Evolutionary conservation across 2,113 vertebrate genomes (phyloP).

Genomic region (Takifugu bimaculatus): DNA sequence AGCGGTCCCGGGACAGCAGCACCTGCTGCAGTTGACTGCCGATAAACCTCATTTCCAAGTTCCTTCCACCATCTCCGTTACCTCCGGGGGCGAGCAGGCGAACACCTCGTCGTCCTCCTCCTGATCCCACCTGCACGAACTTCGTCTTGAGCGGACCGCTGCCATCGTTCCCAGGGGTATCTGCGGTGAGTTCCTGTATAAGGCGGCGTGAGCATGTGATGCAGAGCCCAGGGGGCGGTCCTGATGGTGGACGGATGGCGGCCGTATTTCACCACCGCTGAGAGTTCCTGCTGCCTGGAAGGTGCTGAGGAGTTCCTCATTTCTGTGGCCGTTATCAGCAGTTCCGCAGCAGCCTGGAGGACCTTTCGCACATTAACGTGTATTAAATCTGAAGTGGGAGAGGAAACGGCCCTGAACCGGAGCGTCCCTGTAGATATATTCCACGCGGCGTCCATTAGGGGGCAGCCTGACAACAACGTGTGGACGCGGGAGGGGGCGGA

Average conservation of each 20-base stretch:
- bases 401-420: no score
- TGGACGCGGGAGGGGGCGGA: constrained; percentile 13
- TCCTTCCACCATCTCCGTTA: constrained; percentile 10
- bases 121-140: neutral
- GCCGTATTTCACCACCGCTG: no score
- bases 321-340: no score
- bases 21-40: neutral
- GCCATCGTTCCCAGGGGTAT: neutral
- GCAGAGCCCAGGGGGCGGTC: constrained; percentile 42
- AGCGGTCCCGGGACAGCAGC: constrained; percentile 1
- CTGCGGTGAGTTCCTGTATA: constrained; percentile 4
- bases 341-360: no score
- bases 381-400: no score
- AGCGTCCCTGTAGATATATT: no score
- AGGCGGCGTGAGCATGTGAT: constrained; percentile 24
- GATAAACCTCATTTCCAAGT: no score
- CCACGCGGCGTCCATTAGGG: constrained; percentile 36
- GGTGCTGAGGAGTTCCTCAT: no score
- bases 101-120: constrained; percentile 35
- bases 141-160: constrained; percentile 22
- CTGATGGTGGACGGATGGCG: constrained; percentile 6
- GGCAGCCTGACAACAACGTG: constrained; percentile 33
- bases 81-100: constrained; percentile 27
- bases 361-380: no score
- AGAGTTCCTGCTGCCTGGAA: no score